Evolutionary conservation across 2,797 vertebrate species (phyloP).

Genomic region (Australoheros facetus): DNA sequence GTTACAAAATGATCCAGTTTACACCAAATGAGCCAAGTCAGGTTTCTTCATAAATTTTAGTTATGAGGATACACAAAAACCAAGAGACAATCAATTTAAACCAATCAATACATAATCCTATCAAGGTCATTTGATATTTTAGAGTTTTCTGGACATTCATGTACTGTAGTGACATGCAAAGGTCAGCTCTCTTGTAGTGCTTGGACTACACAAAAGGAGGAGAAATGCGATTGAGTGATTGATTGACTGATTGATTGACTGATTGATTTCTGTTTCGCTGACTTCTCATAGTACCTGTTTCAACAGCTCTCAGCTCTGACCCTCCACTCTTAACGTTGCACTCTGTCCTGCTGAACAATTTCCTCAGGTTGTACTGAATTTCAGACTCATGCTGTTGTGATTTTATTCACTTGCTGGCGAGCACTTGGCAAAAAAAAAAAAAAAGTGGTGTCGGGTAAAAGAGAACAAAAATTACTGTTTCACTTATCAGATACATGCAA

Average conservation of each 20-base stretch:
- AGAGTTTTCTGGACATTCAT: background rate
- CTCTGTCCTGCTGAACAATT: conserved; percentile 1
- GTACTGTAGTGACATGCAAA: background rate
- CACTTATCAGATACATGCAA: background rate
- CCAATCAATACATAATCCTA: background rate
- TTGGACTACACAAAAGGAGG: background rate
- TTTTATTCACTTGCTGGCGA: conserved; percentile 2
- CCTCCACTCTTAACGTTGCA: background rate
- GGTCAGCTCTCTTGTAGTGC: background rate
- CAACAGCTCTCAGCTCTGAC: background rate
- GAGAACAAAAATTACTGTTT: background rate
- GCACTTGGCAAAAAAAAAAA: background rate
- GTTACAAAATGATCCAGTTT: background rate
- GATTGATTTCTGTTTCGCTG: background rate
- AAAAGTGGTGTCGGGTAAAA: background rate
- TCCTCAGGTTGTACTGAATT: background rate
- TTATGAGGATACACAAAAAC: background rate
- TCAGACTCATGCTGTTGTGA: background rate
- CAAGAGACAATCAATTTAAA: background rate
- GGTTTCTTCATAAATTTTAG: background rate
- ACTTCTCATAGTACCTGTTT: background rate
- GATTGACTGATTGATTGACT: background rate
- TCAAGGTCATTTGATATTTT: background rate
- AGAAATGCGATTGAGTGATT: background rate
- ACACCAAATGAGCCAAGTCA: background rate